phyloP scores from a whole-genome alignment of 2,888 invertebrate genomes.

The Apamea monoglypha region DNA sequence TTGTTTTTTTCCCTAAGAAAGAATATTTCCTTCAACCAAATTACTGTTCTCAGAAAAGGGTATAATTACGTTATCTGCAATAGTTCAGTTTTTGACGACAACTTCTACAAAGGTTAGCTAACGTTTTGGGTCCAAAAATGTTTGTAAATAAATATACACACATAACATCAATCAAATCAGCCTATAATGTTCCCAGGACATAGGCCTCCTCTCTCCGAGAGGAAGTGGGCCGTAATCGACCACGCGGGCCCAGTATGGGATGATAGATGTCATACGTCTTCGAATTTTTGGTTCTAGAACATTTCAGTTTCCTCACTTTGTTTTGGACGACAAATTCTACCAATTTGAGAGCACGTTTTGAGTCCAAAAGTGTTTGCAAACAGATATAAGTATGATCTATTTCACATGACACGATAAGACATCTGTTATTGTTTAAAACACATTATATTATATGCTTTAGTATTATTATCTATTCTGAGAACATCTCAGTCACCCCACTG shows the following conservation, averaged over 20 bases:
- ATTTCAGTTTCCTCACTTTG: background rate
- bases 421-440: slow-evolving; percentile 48
- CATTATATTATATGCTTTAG: background rate
- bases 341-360: slow-evolving; percentile 13
- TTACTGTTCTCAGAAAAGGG: background rate
- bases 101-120: slow-evolving; percentile 21
- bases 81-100: background rate
- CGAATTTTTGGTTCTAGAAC: background rate
- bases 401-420: slow-evolving; percentile 16
- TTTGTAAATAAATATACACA: slow-evolving; percentile 33
- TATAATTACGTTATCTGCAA: background rate
- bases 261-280: too few relatives aligned
- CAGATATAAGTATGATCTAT: slow-evolving; percentile 18
- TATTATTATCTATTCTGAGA: slow-evolving; percentile 38
- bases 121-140: background rate
- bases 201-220: too few relatives aligned
- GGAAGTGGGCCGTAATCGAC: too few relatives aligned
- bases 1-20: too few relatives aligned
- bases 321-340: slow-evolving; percentile 5
- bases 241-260: too few relatives aligned
- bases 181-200: too few relatives aligned
- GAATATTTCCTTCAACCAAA: background rate
- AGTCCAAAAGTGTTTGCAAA: slow-evolving; percentile 21
- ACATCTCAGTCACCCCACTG: slow-evolving; percentile 4
- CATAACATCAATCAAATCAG: too few relatives aligned